These are phyloP conservation scores for Ochotona princeps DNA, from an alignment of 2,113 vertebrate genomes.

Conservation along the genomic window DNA sequence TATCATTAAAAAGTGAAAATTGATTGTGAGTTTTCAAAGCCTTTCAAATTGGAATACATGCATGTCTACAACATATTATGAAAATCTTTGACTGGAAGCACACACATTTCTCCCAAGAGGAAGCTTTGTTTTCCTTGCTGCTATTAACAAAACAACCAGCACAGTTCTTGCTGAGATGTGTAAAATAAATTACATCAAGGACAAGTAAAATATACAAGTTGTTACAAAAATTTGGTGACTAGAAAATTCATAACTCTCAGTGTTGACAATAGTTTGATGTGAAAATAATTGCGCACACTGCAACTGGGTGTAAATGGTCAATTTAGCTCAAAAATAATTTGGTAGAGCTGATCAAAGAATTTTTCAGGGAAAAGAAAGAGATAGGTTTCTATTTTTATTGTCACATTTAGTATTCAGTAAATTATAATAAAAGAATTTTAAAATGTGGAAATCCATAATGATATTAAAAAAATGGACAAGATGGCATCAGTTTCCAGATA, in stretches of 20 bases:
- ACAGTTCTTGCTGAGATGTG: slow-evolving; percentile 11
- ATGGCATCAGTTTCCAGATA: neutral
- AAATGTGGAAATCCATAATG: slow-evolving; percentile 25
- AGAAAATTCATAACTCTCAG: neutral
- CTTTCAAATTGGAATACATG: slow-evolving; percentile 36
- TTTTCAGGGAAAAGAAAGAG: neutral
- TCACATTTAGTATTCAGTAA: neutral
- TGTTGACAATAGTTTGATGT: neutral
- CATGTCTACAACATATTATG: neutral
- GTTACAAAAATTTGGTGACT: slow-evolving; percentile 1
- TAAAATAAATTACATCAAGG: slow-evolving; percentile 40
- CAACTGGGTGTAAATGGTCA: neutral
- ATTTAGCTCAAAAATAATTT: neutral
- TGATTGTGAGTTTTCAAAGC: slow-evolving; percentile 20
- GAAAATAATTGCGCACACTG: neutral
- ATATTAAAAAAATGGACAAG: slow-evolving; percentile 9
- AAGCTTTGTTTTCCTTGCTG: slow-evolving; percentile 40
- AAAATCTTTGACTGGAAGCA: slow-evolving; percentile 36
- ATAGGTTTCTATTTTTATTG: neutral
- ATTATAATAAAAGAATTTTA: neutral
- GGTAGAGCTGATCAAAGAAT: neutral
- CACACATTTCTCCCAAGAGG: neutral
- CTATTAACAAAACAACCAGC: slow-evolving; percentile 12
- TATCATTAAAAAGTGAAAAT: slow-evolving; percentile 53
- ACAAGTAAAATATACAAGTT: slow-evolving; percentile 13